Evolutionary conservation across 2,888 invertebrate species (phyloP).

Genomic region (Chalcosyrphus nemorum): DNA sequence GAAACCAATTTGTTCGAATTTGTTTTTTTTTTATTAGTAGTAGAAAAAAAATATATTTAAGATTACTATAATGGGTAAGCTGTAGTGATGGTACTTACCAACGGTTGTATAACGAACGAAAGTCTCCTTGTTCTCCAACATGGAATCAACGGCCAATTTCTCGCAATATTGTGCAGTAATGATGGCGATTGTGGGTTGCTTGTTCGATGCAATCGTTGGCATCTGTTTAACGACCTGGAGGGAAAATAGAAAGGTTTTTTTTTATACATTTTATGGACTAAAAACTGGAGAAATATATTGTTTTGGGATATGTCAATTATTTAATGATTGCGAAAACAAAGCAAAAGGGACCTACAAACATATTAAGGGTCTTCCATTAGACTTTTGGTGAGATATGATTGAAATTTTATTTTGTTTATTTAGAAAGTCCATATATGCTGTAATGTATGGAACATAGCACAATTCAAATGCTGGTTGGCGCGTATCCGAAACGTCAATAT

Average conservation of each 20-base stretch:
- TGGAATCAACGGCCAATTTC: conserved; percentile 98
- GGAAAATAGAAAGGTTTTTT: conserved; percentile 12
- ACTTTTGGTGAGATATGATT: too few relatives aligned
- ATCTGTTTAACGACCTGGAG: conserved; percentile 94
- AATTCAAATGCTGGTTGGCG: too few relatives aligned
- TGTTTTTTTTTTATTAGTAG: conserved; percentile 48
- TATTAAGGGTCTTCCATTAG: too few relatives aligned
- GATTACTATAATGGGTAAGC: background rate
- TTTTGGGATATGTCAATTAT: too few relatives aligned
- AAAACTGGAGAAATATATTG: too few relatives aligned
- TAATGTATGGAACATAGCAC: too few relatives aligned
- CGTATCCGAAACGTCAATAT: too few relatives aligned
- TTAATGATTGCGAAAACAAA: too few relatives aligned
- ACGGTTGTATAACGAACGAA: conserved; percentile 98
- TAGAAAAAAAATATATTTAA: background rate
- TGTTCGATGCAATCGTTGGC: conserved; percentile 93
- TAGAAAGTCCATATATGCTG: too few relatives aligned
- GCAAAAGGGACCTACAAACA: too few relatives aligned
- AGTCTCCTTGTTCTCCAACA: conserved; percentile 98
- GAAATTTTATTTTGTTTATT: too few relatives aligned
- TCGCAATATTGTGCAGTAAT: conserved; percentile 98
- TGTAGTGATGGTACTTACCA: conserved; percentile 85
- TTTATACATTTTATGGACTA: background rate
- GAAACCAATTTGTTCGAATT: conserved; percentile 18
- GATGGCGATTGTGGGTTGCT: conserved; percentile 98